These are phyloP conservation scores for Archocentrus centrarchus DNA, from an alignment of 2,113 vertebrate species.

Conservation along the genomic window DNA sequence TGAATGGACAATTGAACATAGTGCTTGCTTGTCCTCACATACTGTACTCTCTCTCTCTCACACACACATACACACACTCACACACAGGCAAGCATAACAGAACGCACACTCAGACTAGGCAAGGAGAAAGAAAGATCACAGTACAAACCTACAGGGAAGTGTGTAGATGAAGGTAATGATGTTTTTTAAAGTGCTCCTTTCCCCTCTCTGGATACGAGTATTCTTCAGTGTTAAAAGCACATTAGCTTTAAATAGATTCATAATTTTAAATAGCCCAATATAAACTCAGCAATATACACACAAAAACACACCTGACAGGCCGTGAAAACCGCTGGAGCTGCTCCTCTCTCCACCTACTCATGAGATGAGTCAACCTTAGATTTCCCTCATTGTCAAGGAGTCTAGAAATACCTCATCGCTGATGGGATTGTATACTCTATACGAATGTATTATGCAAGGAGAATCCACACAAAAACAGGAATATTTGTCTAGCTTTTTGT, in stretches of 20 bases:
- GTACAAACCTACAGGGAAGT: background rate
- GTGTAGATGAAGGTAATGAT: background rate
- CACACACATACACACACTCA: background rate
- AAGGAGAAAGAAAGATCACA: background rate
- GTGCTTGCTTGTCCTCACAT: slow-evolving; percentile 56
- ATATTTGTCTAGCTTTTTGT: background rate
- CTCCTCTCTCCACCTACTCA: slow-evolving; percentile 49
- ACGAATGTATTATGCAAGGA: slow-evolving; percentile 12
- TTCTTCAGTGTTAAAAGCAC: background rate
- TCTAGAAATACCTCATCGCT: slow-evolving; percentile 44
- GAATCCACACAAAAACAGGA: background rate
- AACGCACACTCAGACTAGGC: background rate
- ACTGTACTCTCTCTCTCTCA: background rate
- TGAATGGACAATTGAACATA: slow-evolving; percentile 68
- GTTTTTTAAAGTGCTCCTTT: background rate
- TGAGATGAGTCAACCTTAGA: slow-evolving; percentile 54
- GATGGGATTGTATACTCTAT: slow-evolving; percentile 16
- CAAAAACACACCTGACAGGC: slow-evolving; percentile 8
- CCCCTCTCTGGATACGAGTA: background rate
- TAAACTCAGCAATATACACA: background rate
- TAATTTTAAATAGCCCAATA: background rate
- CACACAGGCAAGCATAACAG: background rate
- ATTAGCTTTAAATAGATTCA: background rate
- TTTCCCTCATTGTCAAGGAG: slow-evolving; percentile 34
- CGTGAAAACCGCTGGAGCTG: background rate